Percentiles rank a stretch among this genome's conserved stretches.
These are phyloP conservation scores for Meriones unguiculatus DNA, from an alignment of 2,113 vertebrate genomes.

Conservation along the genomic window DNA sequence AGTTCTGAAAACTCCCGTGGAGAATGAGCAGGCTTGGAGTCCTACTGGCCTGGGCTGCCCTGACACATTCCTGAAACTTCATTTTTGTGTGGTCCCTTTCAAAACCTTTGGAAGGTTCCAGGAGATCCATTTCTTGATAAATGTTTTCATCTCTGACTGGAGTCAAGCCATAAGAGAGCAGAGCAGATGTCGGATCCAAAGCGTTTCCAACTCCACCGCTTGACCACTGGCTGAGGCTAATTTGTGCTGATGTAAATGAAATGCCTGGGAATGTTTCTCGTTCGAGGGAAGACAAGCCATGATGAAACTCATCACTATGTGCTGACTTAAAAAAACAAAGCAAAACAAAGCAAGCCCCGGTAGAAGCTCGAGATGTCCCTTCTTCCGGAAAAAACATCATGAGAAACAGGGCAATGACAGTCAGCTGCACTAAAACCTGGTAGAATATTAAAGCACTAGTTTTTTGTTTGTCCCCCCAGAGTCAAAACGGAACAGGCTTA, in stretches of 20 bases:
- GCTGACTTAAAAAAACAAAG: neutral
- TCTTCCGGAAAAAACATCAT: conserved; percentile 40
- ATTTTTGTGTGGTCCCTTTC: conserved; percentile 76
- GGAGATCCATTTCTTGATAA: conserved; percentile 64
- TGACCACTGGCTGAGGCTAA: conserved; percentile 14
- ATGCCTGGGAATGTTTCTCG: conserved; percentile 21
- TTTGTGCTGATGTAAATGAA: conserved; percentile 39
- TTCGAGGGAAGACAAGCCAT: neutral
- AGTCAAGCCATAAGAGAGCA: conserved; percentile 56
- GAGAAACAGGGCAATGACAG: conserved; percentile 3
- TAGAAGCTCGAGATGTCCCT: neutral
- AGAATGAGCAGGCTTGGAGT: neutral
- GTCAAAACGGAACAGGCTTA: conserved; percentile 44
- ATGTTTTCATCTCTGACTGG: conserved; percentile 47
- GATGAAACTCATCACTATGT: neutral
- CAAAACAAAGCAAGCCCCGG: neutral
- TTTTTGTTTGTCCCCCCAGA: neutral
- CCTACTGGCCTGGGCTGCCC: conserved; percentile 18
- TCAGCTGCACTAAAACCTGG: conserved; percentile 44
- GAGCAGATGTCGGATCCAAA: conserved; percentile 76
- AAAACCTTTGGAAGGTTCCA: conserved; percentile 61
- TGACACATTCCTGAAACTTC: conserved; percentile 55
- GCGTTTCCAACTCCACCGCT: conserved; percentile 22
- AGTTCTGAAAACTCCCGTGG: conserved; percentile 54
- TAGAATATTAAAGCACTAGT: neutral